Conservation (phyloP, 2,113 vertebrate genomes). For the Hyla sarda region DNA sequence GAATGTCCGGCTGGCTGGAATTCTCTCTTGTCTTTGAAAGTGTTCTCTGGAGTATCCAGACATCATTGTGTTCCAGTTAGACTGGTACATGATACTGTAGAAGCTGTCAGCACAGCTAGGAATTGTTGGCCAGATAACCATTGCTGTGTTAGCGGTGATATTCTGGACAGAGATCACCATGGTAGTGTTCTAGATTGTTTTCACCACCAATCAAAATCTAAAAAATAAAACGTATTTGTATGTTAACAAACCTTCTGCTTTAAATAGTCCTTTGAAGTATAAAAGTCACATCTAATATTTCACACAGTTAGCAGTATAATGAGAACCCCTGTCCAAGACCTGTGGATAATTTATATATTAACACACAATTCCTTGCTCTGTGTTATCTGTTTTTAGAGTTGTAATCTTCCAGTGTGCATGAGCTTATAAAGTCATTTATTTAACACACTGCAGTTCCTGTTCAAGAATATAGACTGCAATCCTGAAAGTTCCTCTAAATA, state of each 20-base stretch:
- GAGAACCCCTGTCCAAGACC: not conserved
- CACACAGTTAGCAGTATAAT: too few relatives aligned
- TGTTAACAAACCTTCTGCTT: not conserved
- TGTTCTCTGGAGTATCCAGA: slow-evolving; percentile 80
- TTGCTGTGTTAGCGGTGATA: slow-evolving; percentile 79
- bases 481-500: not conserved
- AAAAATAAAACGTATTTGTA: not conserved
- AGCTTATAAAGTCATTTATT: too few relatives aligned
- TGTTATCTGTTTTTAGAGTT: not conserved
- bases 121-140: slow-evolving; percentile 78
- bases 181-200: not conserved
- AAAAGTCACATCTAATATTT: not conserved
- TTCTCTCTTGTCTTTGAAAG: slow-evolving; percentile 82
- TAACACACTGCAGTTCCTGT: not conserved
- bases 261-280: not conserved
- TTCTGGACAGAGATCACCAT: slow-evolving; percentile 82
- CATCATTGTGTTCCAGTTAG: slow-evolving; percentile 83
- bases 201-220: not conserved
- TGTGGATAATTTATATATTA: not conserved
- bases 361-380: not conserved
- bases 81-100: slow-evolving; percentile 89
- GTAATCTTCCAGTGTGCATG: too few relatives aligned
- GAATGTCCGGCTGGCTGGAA: slow-evolving; percentile 80
- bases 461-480: too few relatives aligned
- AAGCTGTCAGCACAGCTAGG: slow-evolving; percentile 81